These are phyloP conservation scores for Tylochromis polylepis DNA, from an alignment of 2,113 vertebrate species.

Conservation along the genomic window DNA sequence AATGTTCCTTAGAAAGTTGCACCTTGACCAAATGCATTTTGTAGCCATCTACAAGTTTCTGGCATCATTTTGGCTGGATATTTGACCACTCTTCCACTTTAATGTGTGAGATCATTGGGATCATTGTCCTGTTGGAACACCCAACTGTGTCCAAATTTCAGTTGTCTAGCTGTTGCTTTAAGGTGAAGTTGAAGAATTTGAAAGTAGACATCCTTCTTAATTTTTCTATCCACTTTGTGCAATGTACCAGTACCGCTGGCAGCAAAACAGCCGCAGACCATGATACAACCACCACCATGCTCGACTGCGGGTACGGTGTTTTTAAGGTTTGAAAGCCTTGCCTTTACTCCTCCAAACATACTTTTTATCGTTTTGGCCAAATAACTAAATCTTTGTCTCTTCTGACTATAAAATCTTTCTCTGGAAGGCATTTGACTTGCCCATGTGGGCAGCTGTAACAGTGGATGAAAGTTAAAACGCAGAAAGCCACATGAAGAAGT, in stretches of 20 bases:
- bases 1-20: not conserved
- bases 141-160: not conserved
- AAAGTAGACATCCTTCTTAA: not conserved
- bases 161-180: not conserved
- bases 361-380: not conserved
- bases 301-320: not conserved
- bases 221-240: not conserved
- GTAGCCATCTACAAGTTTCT: no score
- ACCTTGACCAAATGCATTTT: fast-evolving
- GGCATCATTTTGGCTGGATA: no score
- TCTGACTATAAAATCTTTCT: not conserved
- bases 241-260: no score
- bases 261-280: not conserved
- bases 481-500: not conserved
- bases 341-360: not conserved
- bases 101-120: not conserved
- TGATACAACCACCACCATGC: not conserved
- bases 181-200: not conserved
- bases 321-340: not conserved
- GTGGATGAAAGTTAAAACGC: not conserved
- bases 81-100: no score
- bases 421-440: not conserved
- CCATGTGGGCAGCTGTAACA: not conserved
- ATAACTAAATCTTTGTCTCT: not conserved
- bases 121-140: not conserved